Percentiles rank a stretch among this genome's conserved stretches.
phyloP scores from a whole-genome alignment of 1,140 invertebrate species.

The Neodiprion virginianus region DNA sequence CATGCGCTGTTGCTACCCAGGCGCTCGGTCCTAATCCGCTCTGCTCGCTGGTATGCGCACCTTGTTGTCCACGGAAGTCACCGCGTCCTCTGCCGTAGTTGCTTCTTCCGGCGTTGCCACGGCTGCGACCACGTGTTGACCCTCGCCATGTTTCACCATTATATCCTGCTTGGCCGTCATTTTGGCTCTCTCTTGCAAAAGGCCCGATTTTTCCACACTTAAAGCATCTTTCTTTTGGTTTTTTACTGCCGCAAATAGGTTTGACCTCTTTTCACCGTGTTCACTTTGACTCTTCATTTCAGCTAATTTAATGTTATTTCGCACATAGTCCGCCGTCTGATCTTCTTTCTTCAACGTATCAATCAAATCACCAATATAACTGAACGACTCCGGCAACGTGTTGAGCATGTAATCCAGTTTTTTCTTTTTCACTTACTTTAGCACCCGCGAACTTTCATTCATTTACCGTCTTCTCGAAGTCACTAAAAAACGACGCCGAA shows the following conservation, averaged over 20 bases:
- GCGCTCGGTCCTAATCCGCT: conserved; percentile 10
- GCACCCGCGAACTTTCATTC: conserved; percentile 35
- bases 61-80: neutral
- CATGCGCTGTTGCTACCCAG: conserved; percentile 14
- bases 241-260: conserved; percentile 20
- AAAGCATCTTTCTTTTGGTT: conserved; percentile 16
- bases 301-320: conserved; percentile 18
- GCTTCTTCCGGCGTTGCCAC: neutral
- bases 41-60: neutral
- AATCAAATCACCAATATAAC: conserved; percentile 22
- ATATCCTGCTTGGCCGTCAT: conserved; percentile 7
- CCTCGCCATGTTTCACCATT: conserved; percentile 21
- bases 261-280: conserved; percentile 22
- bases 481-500: conserved; percentile 29
- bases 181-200: conserved; percentile 10
- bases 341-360: conserved; percentile 21
- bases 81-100: conserved; percentile 13
- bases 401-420: conserved; percentile 38
- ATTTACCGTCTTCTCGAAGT: conserved; percentile 37
- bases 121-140: conserved; percentile 17
- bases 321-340: conserved; percentile 21
- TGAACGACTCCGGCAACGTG: conserved; percentile 1
- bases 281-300: conserved; percentile 22
- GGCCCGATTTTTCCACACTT: conserved; percentile 25
- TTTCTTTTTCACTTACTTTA: conserved; percentile 34